A percentile compares a stretch with the other conserved stretches of the same genome.
Evolutionary conservation across 2,888 invertebrate species (phyloP).

Genomic region (Phyto melanocephala): DNA sequence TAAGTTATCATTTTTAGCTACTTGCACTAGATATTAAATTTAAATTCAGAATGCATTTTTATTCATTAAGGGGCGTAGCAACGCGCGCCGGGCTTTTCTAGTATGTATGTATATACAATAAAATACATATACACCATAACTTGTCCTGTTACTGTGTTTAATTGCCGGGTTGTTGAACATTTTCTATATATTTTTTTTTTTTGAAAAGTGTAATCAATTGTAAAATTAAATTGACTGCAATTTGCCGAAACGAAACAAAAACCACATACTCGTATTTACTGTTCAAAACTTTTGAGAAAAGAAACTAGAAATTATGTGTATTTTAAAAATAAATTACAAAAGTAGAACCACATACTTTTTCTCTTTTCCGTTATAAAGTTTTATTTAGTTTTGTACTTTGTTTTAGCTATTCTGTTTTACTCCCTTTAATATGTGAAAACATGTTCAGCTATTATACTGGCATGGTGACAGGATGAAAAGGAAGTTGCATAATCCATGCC

Average conservation of each 20-base stretch:
- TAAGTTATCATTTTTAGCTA: too few relatives aligned
- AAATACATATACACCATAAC: background rate
- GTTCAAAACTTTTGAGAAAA: conserved; percentile 33
- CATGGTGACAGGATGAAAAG: conserved; percentile 75
- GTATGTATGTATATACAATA: too few relatives aligned
- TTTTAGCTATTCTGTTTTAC: background rate
- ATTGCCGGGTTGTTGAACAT: background rate
- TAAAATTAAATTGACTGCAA: conserved; percentile 77
- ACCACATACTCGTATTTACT: conserved; percentile 52
- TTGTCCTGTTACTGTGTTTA: background rate
- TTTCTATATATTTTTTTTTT: conserved; percentile 18
- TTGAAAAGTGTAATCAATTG: conserved; percentile 72
- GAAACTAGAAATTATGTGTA: background rate
- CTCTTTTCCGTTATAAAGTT: conserved; percentile 47
- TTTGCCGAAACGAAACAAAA: conserved; percentile 60
- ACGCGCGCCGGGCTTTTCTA: too few relatives aligned
- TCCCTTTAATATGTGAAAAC: background rate
- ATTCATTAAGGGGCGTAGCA: too few relatives aligned
- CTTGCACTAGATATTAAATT: too few relatives aligned
- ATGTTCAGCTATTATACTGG: background rate
- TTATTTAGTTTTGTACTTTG: conserved; percentile 4
- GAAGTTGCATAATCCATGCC: conserved; percentile 75
- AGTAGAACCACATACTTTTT: conserved; percentile 23
- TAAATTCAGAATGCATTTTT: too few relatives aligned
- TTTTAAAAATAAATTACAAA: background rate